phyloP scores from a whole-genome alignment of 2,797 vertebrate species.

The Nyctibius grandis region DNA sequence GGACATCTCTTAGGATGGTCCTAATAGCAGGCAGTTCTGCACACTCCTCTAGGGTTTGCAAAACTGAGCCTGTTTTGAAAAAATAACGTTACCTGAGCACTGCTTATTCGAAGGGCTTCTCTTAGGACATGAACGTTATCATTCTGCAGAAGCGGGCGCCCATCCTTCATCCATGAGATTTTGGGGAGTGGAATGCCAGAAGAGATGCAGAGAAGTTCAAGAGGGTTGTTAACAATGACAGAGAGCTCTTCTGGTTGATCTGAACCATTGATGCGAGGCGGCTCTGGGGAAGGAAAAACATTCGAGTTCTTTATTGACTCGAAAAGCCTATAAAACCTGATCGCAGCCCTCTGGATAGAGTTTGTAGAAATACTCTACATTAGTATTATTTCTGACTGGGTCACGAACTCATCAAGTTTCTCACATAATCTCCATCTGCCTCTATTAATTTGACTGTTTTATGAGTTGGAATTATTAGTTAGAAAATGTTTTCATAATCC shows the following conservation, averaged over 20 bases:
- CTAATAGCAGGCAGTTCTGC: not conserved
- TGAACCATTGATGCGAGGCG: constrained; percentile 87
- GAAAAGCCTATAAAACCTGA: not conserved
- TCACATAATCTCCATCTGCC: not conserved
- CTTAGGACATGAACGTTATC: constrained; percentile 77
- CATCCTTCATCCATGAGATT: constrained; percentile 95
- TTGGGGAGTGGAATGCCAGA: constrained; percentile 88
- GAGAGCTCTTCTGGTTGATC: constrained; percentile 81
- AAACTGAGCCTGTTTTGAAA: not conserved
- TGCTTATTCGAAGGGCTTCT: constrained; percentile 81
- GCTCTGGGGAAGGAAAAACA: constrained; percentile 76
- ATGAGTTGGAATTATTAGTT: not conserved
- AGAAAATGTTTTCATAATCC: not conserved
- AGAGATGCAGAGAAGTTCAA: constrained; percentile 87
- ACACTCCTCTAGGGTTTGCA: not conserved
- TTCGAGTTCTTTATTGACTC: not conserved
- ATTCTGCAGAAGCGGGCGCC: constrained; percentile 82
- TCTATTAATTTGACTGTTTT: not conserved
- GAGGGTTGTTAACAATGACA: constrained; percentile 83
- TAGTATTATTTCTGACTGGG: not conserved
- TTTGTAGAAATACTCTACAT: not conserved
- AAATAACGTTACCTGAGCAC: constrained; percentile 80
- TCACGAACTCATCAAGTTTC: not conserved
- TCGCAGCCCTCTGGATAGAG: not conserved
- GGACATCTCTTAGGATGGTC: not conserved